Percentiles rank a stretch among this genome's conserved stretches.
phyloP scores from a whole-genome alignment of 2,888 invertebrate genomes.

The Diaperis boleti region DNA sequence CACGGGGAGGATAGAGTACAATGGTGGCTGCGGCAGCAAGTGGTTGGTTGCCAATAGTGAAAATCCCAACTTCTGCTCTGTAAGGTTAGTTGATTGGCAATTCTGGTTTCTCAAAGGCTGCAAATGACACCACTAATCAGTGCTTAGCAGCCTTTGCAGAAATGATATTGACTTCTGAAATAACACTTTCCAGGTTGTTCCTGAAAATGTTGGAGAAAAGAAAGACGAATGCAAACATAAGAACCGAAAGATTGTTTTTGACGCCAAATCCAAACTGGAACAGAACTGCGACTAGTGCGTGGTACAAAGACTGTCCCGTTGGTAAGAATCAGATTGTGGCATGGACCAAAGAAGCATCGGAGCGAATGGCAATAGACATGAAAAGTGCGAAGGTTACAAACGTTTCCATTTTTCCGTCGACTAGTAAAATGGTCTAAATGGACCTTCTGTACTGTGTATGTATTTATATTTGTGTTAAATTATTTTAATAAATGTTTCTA shows the following conservation, averaged over 20 bases:
- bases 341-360: constrained; percentile 30
- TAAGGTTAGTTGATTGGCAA: constrained; percentile 31
- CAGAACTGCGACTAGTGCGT: not conserved
- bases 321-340: constrained; percentile 21
- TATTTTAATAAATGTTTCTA: too few species aligned
- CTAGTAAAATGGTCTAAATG: too few species aligned
- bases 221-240: not conserved
- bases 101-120: constrained; percentile 1
- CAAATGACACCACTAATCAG: too few species aligned
- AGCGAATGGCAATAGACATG: constrained; percentile 29
- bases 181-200: not conserved
- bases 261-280: constrained; percentile 30
- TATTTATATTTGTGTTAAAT: too few species aligned
- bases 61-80: constrained; percentile 9
- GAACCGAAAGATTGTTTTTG: constrained; percentile 32
- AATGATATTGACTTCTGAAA: too few species aligned
- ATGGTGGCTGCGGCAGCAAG: not conserved
- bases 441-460: too few species aligned
- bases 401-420: too few species aligned
- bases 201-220: constrained; percentile 13
- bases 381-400: not conserved
- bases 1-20: constrained; percentile 5
- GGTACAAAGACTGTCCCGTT: constrained; percentile 35
- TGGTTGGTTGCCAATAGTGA: constrained; percentile 6
- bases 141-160: too few species aligned